Conservation (phyloP, 2,797 vertebrate genomes). For the Acanthurus tractus region DNA sequence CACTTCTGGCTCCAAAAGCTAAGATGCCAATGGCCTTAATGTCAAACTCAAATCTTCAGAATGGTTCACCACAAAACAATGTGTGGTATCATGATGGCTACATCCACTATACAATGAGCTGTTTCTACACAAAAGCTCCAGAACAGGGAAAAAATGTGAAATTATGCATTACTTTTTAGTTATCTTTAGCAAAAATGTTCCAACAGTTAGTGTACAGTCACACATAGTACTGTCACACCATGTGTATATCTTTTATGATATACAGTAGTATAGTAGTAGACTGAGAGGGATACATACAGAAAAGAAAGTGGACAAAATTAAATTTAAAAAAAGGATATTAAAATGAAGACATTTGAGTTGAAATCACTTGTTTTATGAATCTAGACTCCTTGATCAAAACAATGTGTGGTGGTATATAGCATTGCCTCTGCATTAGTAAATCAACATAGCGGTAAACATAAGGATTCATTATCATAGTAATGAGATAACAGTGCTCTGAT, state of each 20-base stretch:
- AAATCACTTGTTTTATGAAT: conserved; percentile 30
- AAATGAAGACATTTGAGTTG: conserved; percentile 6
- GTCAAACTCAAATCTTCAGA: too few relatives aligned
- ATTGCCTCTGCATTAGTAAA: conserved; percentile 59
- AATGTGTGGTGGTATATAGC: conserved; percentile 43
- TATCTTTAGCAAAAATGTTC: conserved; percentile 5
- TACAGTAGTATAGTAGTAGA: too few relatives aligned
- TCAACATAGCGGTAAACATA: conserved; percentile 62
- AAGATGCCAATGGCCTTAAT: too few relatives aligned
- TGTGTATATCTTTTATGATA: too few relatives aligned
- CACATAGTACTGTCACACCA: conserved; percentile 11
- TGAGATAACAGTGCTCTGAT: conserved; percentile 66
- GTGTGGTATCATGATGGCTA: too few relatives aligned
- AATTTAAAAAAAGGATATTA: not conserved
- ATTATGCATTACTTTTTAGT: conserved; percentile 10
- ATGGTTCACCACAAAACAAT: too few relatives aligned
- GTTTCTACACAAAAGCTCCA: too few relatives aligned
- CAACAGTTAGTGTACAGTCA: not conserved
- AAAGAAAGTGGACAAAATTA: not conserved
- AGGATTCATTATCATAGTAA: conserved; percentile 76
- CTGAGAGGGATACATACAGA: not conserved
- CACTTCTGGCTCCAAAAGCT: too few relatives aligned
- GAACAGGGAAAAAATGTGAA: too few relatives aligned
- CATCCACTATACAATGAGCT: too few relatives aligned
- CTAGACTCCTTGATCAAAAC: conserved; percentile 37